phyloP scores from a whole-genome alignment of 2,797 vertebrate species.

The Caiman crocodilus region DNA sequence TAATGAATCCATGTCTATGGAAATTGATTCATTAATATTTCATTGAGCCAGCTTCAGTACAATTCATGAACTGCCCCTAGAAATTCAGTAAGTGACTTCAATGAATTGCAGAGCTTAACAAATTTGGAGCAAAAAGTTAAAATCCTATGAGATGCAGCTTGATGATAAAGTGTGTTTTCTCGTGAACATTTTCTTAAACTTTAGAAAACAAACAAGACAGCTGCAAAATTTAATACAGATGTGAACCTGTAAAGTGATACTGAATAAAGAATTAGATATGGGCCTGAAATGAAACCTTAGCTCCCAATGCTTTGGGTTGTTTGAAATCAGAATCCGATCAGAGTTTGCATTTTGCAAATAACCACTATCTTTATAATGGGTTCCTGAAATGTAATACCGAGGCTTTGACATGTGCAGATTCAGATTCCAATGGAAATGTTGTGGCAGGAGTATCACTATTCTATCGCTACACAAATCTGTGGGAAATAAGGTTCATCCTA shows the following conservation, averaged over 20 bases:
- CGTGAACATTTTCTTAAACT: not conserved
- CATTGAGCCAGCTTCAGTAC: constrained; percentile 76
- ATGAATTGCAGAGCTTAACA: constrained; percentile 77
- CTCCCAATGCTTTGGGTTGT: not conserved
- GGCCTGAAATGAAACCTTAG: not conserved
- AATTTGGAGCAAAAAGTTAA: constrained; percentile 66
- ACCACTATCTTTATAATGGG: not conserved
- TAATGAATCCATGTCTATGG: constrained; percentile 82
- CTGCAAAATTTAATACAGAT: not conserved
- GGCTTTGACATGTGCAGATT: not conserved
- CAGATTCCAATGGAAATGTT: not conserved
- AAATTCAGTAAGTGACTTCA: constrained; percentile 81
- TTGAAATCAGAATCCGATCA: not conserved
- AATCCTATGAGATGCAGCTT: not conserved
- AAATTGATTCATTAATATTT: constrained; percentile 86
- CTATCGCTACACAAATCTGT: not conserved
- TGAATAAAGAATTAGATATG: not conserved
- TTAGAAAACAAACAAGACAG: constrained; percentile 2
- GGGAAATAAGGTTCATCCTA: constrained; percentile 37
- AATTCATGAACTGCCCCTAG: constrained; percentile 78
- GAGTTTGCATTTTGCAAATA: not conserved
- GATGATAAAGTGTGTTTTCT: not conserved
- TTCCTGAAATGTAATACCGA: not conserved
- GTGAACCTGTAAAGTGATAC: not conserved
- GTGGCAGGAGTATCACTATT: not conserved